Evolutionary conservation across 2,113 vertebrate genomes (phyloP).

Genomic region (Vimba vimba): DNA sequence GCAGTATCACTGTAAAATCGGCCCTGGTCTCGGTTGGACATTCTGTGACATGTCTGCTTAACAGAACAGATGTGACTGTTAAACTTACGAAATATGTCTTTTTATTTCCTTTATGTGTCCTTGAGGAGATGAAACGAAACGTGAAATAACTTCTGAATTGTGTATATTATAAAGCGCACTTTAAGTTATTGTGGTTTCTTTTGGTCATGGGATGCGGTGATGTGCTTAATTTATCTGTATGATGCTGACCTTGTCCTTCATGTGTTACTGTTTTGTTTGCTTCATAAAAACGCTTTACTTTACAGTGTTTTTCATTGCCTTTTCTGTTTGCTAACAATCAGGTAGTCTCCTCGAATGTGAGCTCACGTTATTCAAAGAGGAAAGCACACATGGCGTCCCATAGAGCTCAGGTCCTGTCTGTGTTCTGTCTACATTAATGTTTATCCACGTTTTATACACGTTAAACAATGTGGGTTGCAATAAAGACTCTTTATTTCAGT

Average conservation of each 20-base stretch:
- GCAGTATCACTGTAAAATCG: not conserved
- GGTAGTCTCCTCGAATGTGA: not conserved
- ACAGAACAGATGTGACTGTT: conserved; percentile 1
- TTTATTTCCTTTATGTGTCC: not conserved
- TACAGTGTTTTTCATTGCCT: not conserved
- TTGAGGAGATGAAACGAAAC: not conserved
- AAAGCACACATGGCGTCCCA: not conserved
- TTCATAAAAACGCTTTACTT: not conserved
- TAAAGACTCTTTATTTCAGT: conserved; percentile 29
- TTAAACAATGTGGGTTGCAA: conserved; percentile 7
- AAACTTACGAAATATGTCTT: not conserved
- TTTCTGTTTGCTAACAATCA: not conserved
- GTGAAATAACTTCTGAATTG: not conserved
- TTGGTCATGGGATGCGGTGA: conserved; percentile 1
- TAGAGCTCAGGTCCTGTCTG: not conserved
- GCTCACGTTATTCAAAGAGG: not conserved
- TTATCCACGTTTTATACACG: conserved; percentile 16
- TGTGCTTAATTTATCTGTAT: not conserved
- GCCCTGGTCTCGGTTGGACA: not conserved
- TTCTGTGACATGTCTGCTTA: conserved; percentile 4
- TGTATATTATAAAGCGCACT: conserved; percentile 9
- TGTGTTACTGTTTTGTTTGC: not conserved
- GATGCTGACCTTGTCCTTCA: not conserved
- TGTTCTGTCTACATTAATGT: conserved; percentile 12
- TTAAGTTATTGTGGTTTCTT: conserved; percentile 2